Evolutionary conservation across 2,113 vertebrate genomes (phyloP).

Genomic region (Strix aluco): DNA sequence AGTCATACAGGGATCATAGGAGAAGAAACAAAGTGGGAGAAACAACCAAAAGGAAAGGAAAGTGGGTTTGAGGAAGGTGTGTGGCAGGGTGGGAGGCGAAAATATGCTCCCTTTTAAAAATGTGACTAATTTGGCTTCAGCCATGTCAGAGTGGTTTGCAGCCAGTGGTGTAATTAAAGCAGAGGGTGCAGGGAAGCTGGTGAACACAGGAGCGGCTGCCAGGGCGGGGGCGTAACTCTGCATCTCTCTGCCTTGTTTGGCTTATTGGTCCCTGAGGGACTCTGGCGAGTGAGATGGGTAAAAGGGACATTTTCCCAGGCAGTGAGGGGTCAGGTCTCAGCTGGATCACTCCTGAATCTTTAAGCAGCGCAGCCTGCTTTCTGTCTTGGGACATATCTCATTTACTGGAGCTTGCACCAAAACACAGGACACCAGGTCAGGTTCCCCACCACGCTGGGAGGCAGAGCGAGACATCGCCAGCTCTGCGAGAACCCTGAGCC

Average conservation of each 20-base stretch:
- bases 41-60: not conserved
- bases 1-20: fast-evolving
- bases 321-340: not conserved
- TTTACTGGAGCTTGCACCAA: not conserved
- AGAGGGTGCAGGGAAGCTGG: not conserved
- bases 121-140: not conserved
- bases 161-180: not conserved
- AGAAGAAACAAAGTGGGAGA: not conserved
- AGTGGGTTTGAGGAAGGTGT: not conserved
- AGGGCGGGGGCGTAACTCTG: not conserved
- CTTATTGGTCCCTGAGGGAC: constrained; percentile 45
- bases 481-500: not conserved
- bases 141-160: not conserved
- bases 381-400: not conserved
- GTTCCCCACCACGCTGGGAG: not conserved
- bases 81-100: fast-evolving
- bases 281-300: not conserved
- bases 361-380: not conserved
- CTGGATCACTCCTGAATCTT: not conserved
- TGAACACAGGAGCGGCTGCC: not conserved
- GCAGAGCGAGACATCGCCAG: fast-evolving
- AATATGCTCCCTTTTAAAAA: not conserved
- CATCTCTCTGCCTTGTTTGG: not conserved
- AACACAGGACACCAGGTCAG: not conserved
- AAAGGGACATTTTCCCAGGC: not conserved